Conservation (phyloP, 2,797 vertebrate species). For the Phataginus tricuspis region DNA sequence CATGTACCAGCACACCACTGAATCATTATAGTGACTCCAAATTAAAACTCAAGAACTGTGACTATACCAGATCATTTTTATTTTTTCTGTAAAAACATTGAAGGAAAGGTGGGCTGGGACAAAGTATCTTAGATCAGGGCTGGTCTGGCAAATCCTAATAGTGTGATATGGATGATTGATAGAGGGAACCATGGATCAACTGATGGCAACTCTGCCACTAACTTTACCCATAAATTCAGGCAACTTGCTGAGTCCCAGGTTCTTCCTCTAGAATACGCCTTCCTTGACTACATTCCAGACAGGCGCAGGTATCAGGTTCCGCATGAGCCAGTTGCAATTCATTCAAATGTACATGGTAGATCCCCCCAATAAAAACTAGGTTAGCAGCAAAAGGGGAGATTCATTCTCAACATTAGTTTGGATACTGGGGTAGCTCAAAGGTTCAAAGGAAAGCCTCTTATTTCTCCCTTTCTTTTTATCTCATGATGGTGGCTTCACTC, state of each 20-base stretch:
- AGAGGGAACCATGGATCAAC: not conserved
- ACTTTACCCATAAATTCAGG: not conserved
- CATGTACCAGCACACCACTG: not conserved
- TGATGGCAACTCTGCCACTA: not conserved
- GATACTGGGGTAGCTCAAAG: not conserved
- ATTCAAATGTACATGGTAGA: not conserved
- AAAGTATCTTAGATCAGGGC: not conserved
- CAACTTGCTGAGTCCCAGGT: not conserved
- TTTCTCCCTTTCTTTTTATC: not conserved
- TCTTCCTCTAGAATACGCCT: not conserved
- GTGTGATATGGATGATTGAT: not conserved
- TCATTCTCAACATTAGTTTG: not conserved
- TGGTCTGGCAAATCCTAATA: not conserved
- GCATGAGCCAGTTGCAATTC: not conserved
- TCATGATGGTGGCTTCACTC: not conserved
- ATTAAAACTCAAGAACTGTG: not conserved
- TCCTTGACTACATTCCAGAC: not conserved
- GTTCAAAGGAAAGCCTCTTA: not conserved
- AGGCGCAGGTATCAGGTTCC: not conserved
- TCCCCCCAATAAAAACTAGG: not conserved
- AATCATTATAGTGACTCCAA: not conserved
- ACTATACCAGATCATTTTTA: not conserved
- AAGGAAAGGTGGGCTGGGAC: not conserved
- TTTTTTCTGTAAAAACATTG: not conserved
- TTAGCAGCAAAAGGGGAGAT: not conserved